Conservation (phyloP, 2,113 vertebrate species). For the Theristicus caerulescens region DNA sequence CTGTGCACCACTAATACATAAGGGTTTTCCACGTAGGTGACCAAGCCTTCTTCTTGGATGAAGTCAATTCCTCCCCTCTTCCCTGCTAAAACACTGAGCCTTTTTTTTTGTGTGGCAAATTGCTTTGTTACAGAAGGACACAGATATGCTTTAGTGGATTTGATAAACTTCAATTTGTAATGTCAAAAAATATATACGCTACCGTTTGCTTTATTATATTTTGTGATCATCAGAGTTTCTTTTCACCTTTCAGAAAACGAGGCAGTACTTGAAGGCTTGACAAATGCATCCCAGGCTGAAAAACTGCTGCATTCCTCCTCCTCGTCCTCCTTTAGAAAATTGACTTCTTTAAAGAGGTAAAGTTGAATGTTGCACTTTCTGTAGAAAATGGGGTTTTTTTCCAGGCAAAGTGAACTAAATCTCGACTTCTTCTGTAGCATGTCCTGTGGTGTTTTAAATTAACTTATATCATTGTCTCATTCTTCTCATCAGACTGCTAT, state of each 20-base stretch:
- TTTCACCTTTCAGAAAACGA: conserved; percentile 61
- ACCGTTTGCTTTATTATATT: background rate
- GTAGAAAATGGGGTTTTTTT: background rate
- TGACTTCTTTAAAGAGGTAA: conserved; percentile 88
- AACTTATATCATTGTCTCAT: background rate
- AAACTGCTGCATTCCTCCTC: conserved; percentile 77
- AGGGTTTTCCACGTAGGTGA: background rate
- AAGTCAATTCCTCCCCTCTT: background rate
- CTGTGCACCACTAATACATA: accelerated
- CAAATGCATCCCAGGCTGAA: conserved; percentile 88
- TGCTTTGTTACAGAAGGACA: background rate
- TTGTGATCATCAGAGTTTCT: background rate
- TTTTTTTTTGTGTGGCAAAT: background rate
- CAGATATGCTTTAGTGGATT: background rate
- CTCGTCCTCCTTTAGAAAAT: conserved; percentile 81
- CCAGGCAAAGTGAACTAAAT: background rate
- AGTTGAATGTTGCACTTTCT: background rate
- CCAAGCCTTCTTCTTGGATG: background rate
- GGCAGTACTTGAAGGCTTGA: conserved; percentile 75
- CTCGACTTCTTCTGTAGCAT: background rate
- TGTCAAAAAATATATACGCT: background rate
- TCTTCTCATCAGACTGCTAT: background rate
- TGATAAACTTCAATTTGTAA: background rate
- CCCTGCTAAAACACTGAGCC: background rate
- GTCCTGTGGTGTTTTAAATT: background rate